Conservation (phyloP, 2,797 vertebrate species). For the Oryzias sinensis region DNA sequence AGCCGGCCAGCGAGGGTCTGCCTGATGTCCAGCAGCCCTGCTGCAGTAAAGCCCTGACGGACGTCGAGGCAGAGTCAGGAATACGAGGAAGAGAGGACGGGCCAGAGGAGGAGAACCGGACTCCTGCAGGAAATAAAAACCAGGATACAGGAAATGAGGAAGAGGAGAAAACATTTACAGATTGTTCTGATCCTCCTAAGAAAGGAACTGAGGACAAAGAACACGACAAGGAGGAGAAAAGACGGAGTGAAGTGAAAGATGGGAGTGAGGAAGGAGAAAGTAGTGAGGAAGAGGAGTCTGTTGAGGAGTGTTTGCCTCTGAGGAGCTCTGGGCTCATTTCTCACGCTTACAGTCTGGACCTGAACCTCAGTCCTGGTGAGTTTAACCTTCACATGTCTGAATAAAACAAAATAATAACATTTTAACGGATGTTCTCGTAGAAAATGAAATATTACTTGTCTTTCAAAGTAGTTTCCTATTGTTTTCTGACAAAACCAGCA, state of each 20-base stretch:
- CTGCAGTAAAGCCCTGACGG: slow-evolving; percentile 83
- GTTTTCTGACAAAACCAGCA: too few relatives aligned
- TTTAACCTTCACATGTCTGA: slow-evolving; percentile 1
- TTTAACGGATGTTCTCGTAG: too few relatives aligned
- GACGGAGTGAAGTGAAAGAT: neutral
- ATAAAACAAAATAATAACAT: too few relatives aligned
- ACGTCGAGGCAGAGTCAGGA: neutral
- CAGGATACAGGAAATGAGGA: neutral
- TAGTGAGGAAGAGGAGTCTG: slow-evolving; percentile 21
- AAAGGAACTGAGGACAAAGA: neutral
- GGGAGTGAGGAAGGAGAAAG: neutral
- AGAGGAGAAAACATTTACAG: neutral
- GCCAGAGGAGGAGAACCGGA: neutral
- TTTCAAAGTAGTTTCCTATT: too few relatives aligned
- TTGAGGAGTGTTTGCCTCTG: slow-evolving; percentile 77
- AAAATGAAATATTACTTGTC: too few relatives aligned
- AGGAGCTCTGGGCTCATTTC: slow-evolving; percentile 88
- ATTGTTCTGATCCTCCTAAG: neutral
- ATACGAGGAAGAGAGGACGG: neutral
- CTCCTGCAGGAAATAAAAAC: neutral
- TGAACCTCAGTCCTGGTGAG: slow-evolving; percentile 85
- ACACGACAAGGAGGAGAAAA: neutral
- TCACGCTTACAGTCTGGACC: slow-evolving; percentile 83
- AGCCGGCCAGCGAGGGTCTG: neutral
- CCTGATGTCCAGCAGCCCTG: slow-evolving; percentile 80